A percentile compares a stretch with the other conserved stretches of the same genome.
Conservation (phyloP, 2,113 vertebrate genomes). For the Amphiprion percula region DNA sequence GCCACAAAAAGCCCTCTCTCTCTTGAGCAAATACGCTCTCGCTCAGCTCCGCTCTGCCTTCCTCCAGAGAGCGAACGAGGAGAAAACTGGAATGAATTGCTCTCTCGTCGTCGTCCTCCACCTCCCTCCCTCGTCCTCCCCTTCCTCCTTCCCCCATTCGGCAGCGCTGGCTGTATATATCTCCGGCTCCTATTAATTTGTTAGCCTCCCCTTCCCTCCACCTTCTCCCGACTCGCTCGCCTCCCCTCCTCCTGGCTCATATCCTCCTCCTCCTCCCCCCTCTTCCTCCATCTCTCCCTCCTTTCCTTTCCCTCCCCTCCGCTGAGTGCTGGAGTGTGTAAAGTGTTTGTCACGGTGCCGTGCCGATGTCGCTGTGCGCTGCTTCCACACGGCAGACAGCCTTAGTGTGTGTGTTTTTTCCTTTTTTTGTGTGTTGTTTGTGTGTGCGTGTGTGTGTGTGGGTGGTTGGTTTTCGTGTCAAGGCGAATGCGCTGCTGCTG, state of each 20-base stretch:
- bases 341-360: constrained; percentile 83
- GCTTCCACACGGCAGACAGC: constrained; percentile 70
- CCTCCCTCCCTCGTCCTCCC: constrained; percentile 26
- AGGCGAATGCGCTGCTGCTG: constrained; percentile 73
- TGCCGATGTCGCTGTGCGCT: constrained; percentile 78
- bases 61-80: constrained; percentile 75
- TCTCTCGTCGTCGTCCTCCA: constrained; percentile 67
- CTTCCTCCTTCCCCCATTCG: constrained; percentile 47
- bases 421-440: constrained; percentile 3
- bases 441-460: constrained; percentile 40
- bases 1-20: constrained; percentile 46
- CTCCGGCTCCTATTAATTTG: constrained; percentile 81
- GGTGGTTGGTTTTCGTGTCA: constrained; percentile 71
- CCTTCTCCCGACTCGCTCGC: constrained; percentile 30
- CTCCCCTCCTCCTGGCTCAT: constrained; percentile 68
- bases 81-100: constrained; percentile 81
- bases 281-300: constrained; percentile 52
- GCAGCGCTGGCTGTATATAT: constrained; percentile 78
- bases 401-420: constrained; percentile 51
- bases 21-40: constrained; percentile 63
- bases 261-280: constrained; percentile 66
- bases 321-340: constrained; percentile 81
- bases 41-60: constrained; percentile 71
- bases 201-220: constrained; percentile 62
- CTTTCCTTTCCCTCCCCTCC: constrained; percentile 58